A percentile compares a stretch with the other conserved stretches of the same genome.
Conservation (phyloP, 2,797 vertebrate genomes). For the Acanthornis magna region DNA sequence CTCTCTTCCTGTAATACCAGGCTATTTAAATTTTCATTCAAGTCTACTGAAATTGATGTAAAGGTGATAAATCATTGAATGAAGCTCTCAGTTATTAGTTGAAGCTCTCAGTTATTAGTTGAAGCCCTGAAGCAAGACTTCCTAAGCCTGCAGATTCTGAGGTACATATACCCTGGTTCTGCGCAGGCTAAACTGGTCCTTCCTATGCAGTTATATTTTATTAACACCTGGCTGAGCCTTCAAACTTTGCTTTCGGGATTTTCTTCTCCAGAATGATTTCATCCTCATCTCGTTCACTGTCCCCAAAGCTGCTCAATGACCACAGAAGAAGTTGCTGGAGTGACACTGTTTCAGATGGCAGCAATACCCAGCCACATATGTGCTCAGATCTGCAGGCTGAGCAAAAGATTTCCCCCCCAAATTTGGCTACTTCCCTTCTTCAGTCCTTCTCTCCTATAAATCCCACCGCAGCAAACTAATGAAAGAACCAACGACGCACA, state of each 20-base stretch:
- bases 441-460: rapidly evolving
- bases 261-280: not conserved
- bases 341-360: not conserved
- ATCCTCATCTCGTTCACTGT: not conserved
- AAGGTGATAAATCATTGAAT: not conserved
- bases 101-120: not conserved
- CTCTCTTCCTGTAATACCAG: not conserved
- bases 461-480: not conserved
- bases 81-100: not conserved
- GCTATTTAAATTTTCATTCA: not conserved
- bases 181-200: not conserved
- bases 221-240: not conserved
- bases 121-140: not conserved
- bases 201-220: not conserved
- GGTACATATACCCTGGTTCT: not conserved
- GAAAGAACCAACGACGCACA: not conserved
- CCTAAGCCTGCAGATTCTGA: not conserved
- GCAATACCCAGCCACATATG: not conserved
- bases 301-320: not conserved
- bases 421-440: not conserved
- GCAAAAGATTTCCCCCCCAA: not conserved
- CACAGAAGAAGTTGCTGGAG: not conserved
- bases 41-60: not conserved
- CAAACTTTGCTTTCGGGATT: not conserved
- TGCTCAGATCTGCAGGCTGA: not conserved